Base-by-base conservation (phyloP, 2,888 invertebrate species). In the Drosophila fulvimacula region DNA sequence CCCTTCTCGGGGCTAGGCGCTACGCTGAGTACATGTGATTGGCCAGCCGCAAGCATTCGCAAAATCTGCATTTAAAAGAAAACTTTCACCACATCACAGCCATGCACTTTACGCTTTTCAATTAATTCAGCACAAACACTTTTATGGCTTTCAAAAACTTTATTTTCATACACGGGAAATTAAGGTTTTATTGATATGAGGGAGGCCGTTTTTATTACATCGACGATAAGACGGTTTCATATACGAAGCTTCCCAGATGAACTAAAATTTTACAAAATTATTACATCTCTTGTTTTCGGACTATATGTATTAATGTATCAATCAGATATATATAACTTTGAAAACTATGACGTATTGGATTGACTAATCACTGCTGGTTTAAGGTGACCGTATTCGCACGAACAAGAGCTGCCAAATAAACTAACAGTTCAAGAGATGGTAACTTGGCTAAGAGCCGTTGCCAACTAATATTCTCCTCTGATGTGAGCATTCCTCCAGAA, bases 201-300 rank as follows among this genome's bases (percentile, higher is more conserved):
- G n/a, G n/a, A 41, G 41, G 21, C 4, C 69, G n/a, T 27, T 36
- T 36, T 39, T 36, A 46, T n/a, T 17, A 36, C 19, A 39, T 11
- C 19, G 13, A 15, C 5, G 15, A 32, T n/a, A 10, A 21, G 5
- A 10, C n/a, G 15, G 9, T 7, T 44, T 44, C 9, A n/a, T 34
- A n/a, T 15, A n/a, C n/a, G n/a, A 4, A 34, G 56, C 55, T 21
- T 32, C 21, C 15, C 55, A 55, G 30, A 19, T 51, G 59, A n/a
- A 7, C 3, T 38, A 36, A 36, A 36, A n/a, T n/a, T 0, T n/a
- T 15, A 36, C 1, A 1, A 13, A 34, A 4, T 32, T 13, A 5
- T 13, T 34, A 34, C 13, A 34, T 34, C 13, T n/a, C 11, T 36
- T n/a, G 6, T 5, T 27, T 24, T 3, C 24, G 2, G 2, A 42